Conservation (phyloP, 2,797 vertebrate genomes). For the Phrynocephalus forsythii region DNA sequence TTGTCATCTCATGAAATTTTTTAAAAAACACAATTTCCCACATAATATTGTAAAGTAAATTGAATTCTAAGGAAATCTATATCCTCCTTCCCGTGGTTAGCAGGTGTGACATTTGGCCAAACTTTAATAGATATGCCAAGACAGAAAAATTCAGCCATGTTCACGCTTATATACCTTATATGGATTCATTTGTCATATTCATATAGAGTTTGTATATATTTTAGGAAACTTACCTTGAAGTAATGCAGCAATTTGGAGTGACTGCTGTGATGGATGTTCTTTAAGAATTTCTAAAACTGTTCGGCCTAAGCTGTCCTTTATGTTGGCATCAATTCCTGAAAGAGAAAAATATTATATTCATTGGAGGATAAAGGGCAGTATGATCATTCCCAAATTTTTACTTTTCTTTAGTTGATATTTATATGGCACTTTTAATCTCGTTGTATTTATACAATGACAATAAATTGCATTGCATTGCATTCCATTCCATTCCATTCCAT, state of each 20-base stretch:
- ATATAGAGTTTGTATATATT: conserved; percentile 29
- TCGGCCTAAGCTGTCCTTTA: conserved; percentile 90
- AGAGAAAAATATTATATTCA: conserved; percentile 63
- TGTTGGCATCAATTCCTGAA: conserved; percentile 91
- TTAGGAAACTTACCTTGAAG: conserved; percentile 85
- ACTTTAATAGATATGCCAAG: background rate
- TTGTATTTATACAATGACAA: too few species aligned
- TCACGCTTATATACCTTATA: background rate
- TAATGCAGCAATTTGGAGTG: conserved; percentile 93
- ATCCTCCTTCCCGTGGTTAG: too few species aligned
- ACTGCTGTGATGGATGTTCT: conserved; percentile 94
- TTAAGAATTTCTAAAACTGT: conserved; percentile 93
- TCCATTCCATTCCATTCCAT: too few species aligned
- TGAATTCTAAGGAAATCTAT: too few species aligned
- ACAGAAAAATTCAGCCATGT: background rate
- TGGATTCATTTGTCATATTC: background rate
- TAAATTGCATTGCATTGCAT: too few species aligned
- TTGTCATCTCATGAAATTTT: too few species aligned
- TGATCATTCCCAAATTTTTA: too few species aligned
- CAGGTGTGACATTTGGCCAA: too few species aligned
- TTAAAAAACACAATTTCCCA: too few species aligned
- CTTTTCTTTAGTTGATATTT: too few species aligned
- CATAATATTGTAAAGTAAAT: too few species aligned
- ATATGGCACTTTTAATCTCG: too few species aligned
- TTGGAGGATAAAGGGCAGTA: conserved; percentile 38